Evolutionary conservation across 2,888 invertebrate species (phyloP).

Genomic region (Odontothrips loti): DNA sequence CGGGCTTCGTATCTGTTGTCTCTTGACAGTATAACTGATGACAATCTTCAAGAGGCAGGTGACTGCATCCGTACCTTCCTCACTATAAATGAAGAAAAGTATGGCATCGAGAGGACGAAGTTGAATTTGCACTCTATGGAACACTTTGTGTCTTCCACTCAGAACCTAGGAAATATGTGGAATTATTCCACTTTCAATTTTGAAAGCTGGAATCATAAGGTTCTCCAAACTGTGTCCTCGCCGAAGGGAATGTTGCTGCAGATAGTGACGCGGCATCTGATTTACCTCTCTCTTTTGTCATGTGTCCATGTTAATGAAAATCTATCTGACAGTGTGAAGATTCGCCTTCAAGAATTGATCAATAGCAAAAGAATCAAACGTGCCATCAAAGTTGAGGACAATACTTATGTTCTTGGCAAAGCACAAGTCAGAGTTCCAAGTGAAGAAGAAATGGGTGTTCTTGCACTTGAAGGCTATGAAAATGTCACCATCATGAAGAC

Average conservation of each 20-base stretch:
- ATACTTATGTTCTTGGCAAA: not conserved
- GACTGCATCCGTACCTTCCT: not conserved
- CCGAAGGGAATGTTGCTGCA: not conserved
- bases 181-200: not conserved
- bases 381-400: not conserved
- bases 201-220: not conserved
- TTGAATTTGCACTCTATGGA: not conserved
- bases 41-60: not conserved
- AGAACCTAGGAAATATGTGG: not conserved
- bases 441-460: not conserved
- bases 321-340: not conserved
- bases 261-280: not conserved
- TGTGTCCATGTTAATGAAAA: not conserved
- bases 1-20: not conserved
- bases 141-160: not conserved
- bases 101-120: not conserved
- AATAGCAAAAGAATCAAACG: not conserved
- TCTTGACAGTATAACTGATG: not conserved
- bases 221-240: not conserved
- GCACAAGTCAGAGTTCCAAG: not conserved
- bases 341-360: not conserved
- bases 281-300: not conserved
- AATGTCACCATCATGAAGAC: not conserved
- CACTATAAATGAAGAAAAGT: not conserved
- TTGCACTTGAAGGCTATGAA: not conserved